A percentile compares a stretch with the other conserved stretches of the same genome.
Conservation (phyloP, 2,797 vertebrate genomes). For the Odontamblyopus rebecca region DNA sequence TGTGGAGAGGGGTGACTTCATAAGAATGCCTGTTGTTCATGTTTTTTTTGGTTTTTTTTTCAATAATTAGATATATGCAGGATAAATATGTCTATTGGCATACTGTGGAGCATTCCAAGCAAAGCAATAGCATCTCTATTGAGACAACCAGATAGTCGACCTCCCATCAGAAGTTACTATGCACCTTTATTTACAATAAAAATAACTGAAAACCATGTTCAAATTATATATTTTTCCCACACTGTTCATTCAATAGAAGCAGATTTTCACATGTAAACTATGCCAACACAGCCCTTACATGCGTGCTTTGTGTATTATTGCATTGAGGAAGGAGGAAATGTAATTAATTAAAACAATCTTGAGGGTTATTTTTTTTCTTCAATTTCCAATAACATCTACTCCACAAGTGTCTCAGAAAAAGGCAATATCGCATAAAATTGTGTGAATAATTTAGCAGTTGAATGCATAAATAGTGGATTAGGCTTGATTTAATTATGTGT, state of each 20-base stretch:
- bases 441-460: conserved; percentile 80
- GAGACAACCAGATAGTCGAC: too few relatives aligned
- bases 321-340: conserved; percentile 34
- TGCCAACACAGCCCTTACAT: conserved; percentile 73
- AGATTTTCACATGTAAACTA: conserved; percentile 63
- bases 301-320: conserved; percentile 56
- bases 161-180: not conserved
- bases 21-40: too few relatives aligned
- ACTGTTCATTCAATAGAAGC: conserved; percentile 58
- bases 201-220: not conserved
- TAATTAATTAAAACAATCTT: conserved; percentile 79
- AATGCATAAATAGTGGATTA: conserved; percentile 83
- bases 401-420: conserved; percentile 70
- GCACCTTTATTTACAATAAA: conserved; percentile 1
- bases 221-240: conserved; percentile 42
- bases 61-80: too few relatives aligned
- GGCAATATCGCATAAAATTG: conserved; percentile 79
- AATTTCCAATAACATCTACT: conserved; percentile 62
- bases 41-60: too few relatives aligned
- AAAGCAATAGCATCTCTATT: not conserved
- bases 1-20: too few relatives aligned
- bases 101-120: not conserved
- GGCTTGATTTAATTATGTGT: conserved; percentile 81
- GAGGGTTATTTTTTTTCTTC: conserved; percentile 55
- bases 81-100: not conserved